Evolutionary conservation across 2,113 vertebrate genomes (phyloP).

Genomic region (Gila orcuttii): DNA sequence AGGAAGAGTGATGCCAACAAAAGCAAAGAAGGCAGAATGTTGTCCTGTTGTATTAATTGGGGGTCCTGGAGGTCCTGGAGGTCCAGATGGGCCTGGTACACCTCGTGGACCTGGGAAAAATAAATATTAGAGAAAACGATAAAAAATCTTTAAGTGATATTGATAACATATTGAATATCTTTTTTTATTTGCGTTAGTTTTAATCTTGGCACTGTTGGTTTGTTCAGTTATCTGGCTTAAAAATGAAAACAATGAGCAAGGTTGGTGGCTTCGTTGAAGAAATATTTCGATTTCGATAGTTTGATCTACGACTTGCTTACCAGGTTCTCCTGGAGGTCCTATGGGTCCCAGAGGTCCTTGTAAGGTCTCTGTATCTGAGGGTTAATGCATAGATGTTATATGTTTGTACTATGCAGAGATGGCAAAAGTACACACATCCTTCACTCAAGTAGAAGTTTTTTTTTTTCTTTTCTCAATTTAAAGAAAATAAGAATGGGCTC

Average conservation of each 20-base stretch:
- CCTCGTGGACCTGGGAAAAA: conserved; percentile 54
- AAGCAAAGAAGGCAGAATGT: conserved; percentile 54
- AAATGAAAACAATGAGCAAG: no score
- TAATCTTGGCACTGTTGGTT: no score
- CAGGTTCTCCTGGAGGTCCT: conserved; percentile 55
- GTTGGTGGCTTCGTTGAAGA: neutral
- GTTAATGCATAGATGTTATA: neutral
- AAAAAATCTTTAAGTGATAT: neutral
- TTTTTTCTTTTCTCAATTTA: no score
- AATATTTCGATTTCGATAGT: neutral
- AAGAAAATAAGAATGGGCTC: no score
- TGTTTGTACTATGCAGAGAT: neutral
- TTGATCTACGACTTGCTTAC: conserved; percentile 48
- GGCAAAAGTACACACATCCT: no score
- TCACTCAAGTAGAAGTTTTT: no score
- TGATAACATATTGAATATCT: no score
- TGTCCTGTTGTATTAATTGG: conserved; percentile 37
- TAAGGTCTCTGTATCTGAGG: conserved; percentile 23
- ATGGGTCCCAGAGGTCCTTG: neutral
- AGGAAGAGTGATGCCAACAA: conserved; percentile 18
- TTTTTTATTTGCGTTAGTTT: no score
- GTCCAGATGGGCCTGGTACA: conserved; percentile 47
- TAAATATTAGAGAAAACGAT: conserved; percentile 27
- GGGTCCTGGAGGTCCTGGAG: neutral
- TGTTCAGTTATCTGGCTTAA: no score